phyloP scores from a whole-genome alignment of 2,888 invertebrate species.

The Erebia aethiops region DNA sequence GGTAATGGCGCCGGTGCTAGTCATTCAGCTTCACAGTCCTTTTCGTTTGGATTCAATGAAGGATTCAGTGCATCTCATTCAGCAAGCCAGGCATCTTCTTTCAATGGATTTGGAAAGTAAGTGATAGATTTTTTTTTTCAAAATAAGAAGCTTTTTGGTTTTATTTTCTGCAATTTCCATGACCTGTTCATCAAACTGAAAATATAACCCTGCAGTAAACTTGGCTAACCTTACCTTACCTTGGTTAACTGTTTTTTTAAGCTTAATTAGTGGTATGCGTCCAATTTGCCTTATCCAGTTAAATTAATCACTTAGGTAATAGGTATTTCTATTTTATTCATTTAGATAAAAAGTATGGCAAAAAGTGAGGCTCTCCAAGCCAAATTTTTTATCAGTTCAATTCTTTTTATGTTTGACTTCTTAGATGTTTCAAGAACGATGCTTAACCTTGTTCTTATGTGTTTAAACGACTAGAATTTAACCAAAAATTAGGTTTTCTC shows the following conservation, averaged over 20 bases:
- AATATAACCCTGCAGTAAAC: not conserved
- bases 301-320: not conserved
- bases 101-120: slow-evolving; percentile 76
- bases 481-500: not conserved
- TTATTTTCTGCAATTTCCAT: not conserved
- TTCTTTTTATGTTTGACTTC: slow-evolving; percentile 5
- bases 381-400: not conserved
- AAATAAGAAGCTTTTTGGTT: not conserved
- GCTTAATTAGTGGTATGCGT: not conserved
- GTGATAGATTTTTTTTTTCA: slow-evolving; percentile 41
- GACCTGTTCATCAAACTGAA: not conserved
- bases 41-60: slow-evolving; percentile 76
- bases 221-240: not conserved
- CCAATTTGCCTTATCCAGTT: not conserved
- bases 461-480: not conserved
- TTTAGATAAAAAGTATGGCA: slow-evolving; percentile 4
- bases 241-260: too few relatives aligned
- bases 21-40: slow-evolving; percentile 75
- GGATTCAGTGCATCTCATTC: slow-evolving; percentile 79
- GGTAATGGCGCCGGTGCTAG: slow-evolving; percentile 68
- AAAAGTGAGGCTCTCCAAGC: not conserved
- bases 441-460: not conserved
- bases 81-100: slow-evolving; percentile 75
- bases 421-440: not conserved
- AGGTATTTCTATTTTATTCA: slow-evolving; percentile 4